Percentiles rank a stretch among this genome's conserved stretches.
These are phyloP conservation scores for Dryomyza anilis DNA, from an alignment of 2,888 invertebrate species.

Conservation along the genomic window DNA sequence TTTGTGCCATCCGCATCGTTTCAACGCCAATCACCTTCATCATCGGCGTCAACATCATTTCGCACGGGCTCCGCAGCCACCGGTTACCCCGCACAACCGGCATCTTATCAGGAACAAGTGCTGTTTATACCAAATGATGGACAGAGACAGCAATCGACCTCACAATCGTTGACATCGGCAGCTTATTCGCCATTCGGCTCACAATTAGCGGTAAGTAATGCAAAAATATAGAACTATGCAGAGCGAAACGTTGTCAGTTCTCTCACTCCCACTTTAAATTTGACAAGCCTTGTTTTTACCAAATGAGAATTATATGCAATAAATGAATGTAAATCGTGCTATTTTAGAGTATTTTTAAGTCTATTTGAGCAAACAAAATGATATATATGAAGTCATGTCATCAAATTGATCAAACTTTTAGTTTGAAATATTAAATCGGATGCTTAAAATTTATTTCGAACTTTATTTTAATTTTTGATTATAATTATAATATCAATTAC, in stretches of 20 bases:
- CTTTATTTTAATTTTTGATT: too few species aligned
- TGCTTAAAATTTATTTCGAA: too few species aligned
- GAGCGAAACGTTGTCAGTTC: neutral
- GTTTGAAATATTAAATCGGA: too few species aligned
- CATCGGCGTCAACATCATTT: constrained; percentile 25
- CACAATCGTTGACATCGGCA: constrained; percentile 37
- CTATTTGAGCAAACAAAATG: too few species aligned
- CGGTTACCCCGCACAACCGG: constrained; percentile 44
- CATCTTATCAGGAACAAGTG: constrained; percentile 58
- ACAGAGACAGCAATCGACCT: constrained; percentile 35
- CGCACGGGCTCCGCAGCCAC: constrained; percentile 28
- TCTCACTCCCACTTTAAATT: neutral
- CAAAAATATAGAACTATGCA: too few species aligned
- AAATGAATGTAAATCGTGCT: neutral
- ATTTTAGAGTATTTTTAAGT: neutral
- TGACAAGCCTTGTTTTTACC: neutral
- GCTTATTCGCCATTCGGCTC: constrained; percentile 47
- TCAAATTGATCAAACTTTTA: too few species aligned
- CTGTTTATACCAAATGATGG: constrained; percentile 53
- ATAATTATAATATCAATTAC: too few species aligned
- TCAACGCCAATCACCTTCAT: constrained; percentile 40
- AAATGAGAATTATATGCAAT: neutral
- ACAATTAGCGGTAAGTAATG: constrained; percentile 45
- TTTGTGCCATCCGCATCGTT: constrained; percentile 58
- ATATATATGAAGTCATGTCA: too few species aligned